Percentiles rank a stretch among this genome's conserved stretches.
These are phyloP conservation scores for Diarsia mendica DNA, from an alignment of 2,888 invertebrate species.

Conservation along the genomic window DNA sequence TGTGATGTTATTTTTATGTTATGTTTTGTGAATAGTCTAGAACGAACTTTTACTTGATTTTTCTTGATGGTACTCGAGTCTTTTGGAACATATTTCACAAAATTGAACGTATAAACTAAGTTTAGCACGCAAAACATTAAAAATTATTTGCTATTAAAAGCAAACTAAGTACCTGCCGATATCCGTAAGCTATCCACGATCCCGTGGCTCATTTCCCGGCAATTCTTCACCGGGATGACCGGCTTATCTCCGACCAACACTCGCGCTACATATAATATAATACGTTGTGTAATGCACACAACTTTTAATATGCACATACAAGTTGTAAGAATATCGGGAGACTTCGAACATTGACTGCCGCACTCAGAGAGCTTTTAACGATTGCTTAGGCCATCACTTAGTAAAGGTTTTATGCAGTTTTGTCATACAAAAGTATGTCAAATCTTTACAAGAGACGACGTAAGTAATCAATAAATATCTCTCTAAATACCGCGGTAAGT, in stretches of 20 bases:
- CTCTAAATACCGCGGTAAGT: no score
- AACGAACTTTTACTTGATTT: no score
- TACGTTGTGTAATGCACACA: constrained; percentile 16
- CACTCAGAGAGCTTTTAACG: no score
- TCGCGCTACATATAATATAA: not conserved
- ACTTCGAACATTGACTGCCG: not conserved
- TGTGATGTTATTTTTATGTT: no score
- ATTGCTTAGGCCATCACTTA: no score
- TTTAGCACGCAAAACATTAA: not conserved
- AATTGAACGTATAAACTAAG: rapidly evolving
- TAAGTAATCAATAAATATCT: no score
- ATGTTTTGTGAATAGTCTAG: no score
- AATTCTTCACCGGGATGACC: constrained; percentile 50
- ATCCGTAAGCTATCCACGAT: constrained; percentile 35
- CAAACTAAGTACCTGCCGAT: constrained; percentile 1
- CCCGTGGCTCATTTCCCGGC: constrained; percentile 22
- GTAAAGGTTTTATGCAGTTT: no score
- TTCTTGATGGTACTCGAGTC: no score
- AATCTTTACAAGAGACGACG: no score
- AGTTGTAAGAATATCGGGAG: not conserved
- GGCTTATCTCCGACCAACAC: constrained; percentile 46
- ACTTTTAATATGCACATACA: constrained; percentile 11
- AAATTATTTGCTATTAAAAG: not conserved
- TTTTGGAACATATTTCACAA: not conserved
- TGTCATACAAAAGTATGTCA: no score